Percentiles rank a stretch among this genome's conserved stretches.
Evolutionary conservation across 1,140 invertebrate species (phyloP).

Genomic region (Drosophila nasuta): DNA sequence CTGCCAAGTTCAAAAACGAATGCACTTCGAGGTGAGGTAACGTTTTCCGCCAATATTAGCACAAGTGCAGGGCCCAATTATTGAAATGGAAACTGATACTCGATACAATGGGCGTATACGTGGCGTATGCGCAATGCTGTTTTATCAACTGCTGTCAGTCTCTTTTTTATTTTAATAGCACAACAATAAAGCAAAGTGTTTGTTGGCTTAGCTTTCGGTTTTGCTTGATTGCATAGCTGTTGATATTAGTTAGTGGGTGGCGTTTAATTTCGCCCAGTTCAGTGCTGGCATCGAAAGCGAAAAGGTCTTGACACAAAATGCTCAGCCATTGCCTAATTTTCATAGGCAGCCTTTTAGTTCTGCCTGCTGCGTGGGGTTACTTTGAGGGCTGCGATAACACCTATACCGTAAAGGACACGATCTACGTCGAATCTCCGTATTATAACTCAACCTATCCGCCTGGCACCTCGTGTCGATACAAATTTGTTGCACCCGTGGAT

Average conservation of each 20-base stretch:
- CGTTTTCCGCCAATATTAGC: conserved; percentile 46
- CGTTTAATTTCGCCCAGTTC: conserved; percentile 49
- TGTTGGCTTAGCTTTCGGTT: conserved; percentile 38
- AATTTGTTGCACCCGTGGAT: conserved; percentile 67
- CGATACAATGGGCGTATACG: conserved; percentile 9
- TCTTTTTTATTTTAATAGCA: conserved; percentile 16
- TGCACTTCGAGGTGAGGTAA: conserved; percentile 39
- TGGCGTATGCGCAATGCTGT: conserved; percentile 60
- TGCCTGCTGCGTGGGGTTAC: conserved; percentile 47
- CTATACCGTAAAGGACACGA: conserved; percentile 47
- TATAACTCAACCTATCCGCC: conserved; percentile 72
- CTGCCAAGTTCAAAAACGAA: conserved; percentile 67
- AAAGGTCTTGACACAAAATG: conserved; percentile 55
- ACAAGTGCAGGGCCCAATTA: conserved; percentile 50
- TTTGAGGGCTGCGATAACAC: conserved; percentile 72
- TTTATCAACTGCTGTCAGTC: conserved; percentile 54
- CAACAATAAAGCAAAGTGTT: conserved; percentile 42
- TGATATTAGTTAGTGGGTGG: conserved; percentile 57
- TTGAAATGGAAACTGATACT: conserved; percentile 33
- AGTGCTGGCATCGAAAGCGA: conserved; percentile 46
- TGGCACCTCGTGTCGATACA: conserved; percentile 78
- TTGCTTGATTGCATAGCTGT: conserved; percentile 19
- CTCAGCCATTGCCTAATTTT: conserved; percentile 41
- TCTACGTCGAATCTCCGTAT: conserved; percentile 73
- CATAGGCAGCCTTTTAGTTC: conserved; percentile 22